These are phyloP conservation scores for Morpho achilles DNA, from an alignment of 2,888 invertebrate genomes.

Conservation along the genomic window DNA sequence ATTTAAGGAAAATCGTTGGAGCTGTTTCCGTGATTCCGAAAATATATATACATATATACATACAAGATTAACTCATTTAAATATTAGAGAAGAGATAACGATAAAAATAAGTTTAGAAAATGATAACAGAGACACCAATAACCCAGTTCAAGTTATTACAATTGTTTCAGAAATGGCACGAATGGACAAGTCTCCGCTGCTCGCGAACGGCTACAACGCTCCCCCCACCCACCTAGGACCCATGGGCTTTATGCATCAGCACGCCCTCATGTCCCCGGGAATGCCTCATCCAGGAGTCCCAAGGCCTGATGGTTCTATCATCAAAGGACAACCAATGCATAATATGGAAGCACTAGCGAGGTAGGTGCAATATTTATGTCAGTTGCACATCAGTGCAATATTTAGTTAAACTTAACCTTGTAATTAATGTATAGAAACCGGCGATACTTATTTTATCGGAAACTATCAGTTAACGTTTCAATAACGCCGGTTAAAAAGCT, in stretches of 20 bases:
- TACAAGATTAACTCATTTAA: too few species aligned
- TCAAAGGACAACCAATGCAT: conserved; percentile 91
- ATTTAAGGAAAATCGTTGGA: too few species aligned
- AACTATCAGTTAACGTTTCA: too few species aligned
- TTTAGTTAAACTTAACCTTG: background rate
- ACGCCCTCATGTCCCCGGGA: conserved; percentile 93
- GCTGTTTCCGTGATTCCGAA: too few species aligned
- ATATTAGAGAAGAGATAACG: too few species aligned
- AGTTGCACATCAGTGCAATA: background rate
- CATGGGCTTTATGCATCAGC: conserved; percentile 97
- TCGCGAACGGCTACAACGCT: conserved; percentile 96
- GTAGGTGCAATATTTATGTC: conserved; percentile 54
- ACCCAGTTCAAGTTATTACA: conserved; percentile 3
- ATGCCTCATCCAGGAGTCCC: conserved; percentile 90
- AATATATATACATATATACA: too few species aligned
- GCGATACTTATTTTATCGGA: too few species aligned
- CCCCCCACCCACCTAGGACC: conserved; percentile 94
- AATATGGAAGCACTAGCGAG: conserved; percentile 95
- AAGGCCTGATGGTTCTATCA: conserved; percentile 89
- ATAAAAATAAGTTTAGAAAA: too few species aligned
- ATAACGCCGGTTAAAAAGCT: too few species aligned
- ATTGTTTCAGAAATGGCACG: conserved; percentile 87
- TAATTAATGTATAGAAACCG: too few species aligned
- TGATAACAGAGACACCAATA: background rate
- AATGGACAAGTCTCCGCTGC: conserved; percentile 93